These are phyloP conservation scores for Drosophila paucipuncta DNA, from an alignment of 2,888 invertebrate genomes.

Conservation along the genomic window DNA sequence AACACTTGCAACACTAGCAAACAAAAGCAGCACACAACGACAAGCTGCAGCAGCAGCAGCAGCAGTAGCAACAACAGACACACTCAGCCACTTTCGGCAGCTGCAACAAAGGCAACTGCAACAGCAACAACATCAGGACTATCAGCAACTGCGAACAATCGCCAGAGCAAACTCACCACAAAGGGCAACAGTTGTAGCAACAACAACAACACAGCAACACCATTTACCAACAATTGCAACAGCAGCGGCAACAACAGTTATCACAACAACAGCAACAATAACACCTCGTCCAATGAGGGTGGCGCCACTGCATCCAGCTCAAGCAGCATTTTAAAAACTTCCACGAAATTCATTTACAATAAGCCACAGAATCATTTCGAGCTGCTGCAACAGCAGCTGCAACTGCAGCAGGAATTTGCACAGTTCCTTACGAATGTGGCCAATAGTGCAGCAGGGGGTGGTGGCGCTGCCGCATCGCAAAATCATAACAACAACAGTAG, in stretches of 20 bases:
- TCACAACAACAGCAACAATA: slow-evolving; percentile 25
- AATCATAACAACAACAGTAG: slow-evolving; percentile 23
- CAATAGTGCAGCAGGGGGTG: slow-evolving; percentile 51
- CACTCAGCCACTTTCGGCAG: slow-evolving; percentile 35
- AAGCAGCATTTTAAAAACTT: slow-evolving; percentile 74
- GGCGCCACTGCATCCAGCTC: slow-evolving; percentile 48
- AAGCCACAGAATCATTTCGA: slow-evolving; percentile 83
- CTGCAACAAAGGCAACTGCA: slow-evolving; percentile 6
- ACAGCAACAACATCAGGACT: slow-evolving; percentile 27
- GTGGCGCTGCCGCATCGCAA: slow-evolving; percentile 23
- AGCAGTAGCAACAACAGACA: slow-evolving; percentile 31
- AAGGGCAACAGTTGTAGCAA: slow-evolving; percentile 6
- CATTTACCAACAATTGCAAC: slow-evolving; percentile 21
- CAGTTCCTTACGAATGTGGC: slow-evolving; percentile 81
- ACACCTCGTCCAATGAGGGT: slow-evolving; percentile 38
- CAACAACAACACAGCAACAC: slow-evolving; percentile 7
- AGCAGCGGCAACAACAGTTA: slow-evolving; percentile 21
- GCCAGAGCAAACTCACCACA: slow-evolving; percentile 39
- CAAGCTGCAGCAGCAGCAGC: slow-evolving; percentile 32
- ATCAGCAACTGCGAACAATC: slow-evolving; percentile 33
- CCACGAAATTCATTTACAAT: slow-evolving; percentile 82
- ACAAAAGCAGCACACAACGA: slow-evolving; percentile 53
- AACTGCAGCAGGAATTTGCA: slow-evolving; percentile 82
- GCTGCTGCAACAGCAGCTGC: slow-evolving; percentile 80
- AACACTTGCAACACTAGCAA: slow-evolving; percentile 46